Evolutionary conservation across 2,113 vertebrate genomes (phyloP).

Genomic region (Emydocephalus ijimae): DNA sequence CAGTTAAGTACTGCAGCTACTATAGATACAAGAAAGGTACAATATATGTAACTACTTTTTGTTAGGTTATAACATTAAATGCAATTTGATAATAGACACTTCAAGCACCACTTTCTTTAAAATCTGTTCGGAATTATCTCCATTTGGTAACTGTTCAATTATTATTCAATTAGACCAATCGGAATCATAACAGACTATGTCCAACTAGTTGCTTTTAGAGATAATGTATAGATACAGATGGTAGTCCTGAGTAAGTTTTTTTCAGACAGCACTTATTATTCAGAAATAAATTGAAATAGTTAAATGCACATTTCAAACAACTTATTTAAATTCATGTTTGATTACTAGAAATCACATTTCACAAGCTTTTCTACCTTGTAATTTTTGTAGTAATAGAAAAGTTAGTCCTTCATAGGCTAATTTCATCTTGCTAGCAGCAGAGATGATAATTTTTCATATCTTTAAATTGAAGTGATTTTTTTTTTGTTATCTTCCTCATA

Average conservation of each 20-base stretch:
- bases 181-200: slow-evolving; percentile 20
- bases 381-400: not conserved
- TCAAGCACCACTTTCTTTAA: slow-evolving; percentile 31
- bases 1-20: slow-evolving; percentile 58
- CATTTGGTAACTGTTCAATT: slow-evolving; percentile 38
- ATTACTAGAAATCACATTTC: not conserved
- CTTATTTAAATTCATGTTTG: not conserved
- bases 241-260: not conserved
- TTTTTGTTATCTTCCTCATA: accelerated
- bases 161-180: slow-evolving; percentile 9
- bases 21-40: slow-evolving; percentile 40
- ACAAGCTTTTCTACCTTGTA: not conserved
- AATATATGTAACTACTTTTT: slow-evolving; percentile 61
- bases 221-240: slow-evolving; percentile 3
- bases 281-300: slow-evolving; percentile 12
- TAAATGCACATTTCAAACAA: slow-evolving; percentile 5
- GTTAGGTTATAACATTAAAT: slow-evolving; percentile 62
- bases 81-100: slow-evolving; percentile 44
- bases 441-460: not conserved
- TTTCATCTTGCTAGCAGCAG: not conserved
- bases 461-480: not conserved
- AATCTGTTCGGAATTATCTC: slow-evolving; percentile 46
- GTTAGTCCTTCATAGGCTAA: not conserved
- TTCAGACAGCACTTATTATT: slow-evolving; percentile 24
- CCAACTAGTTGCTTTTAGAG: slow-evolving; percentile 1